phyloP scores from a whole-genome alignment of 1,140 invertebrate species.

The Coptotermes formosanus region DNA sequence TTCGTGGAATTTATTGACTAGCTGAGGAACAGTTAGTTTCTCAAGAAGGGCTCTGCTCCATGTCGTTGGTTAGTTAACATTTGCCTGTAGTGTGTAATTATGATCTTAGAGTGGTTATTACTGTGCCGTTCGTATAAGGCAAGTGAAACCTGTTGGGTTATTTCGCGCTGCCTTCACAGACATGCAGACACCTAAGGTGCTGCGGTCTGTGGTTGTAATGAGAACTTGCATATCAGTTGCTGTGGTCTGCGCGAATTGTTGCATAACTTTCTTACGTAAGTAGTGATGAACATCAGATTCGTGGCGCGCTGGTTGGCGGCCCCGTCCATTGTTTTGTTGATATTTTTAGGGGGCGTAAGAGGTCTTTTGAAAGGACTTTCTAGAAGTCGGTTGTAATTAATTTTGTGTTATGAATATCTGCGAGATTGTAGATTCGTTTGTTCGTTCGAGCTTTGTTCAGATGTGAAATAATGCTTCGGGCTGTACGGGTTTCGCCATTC shows the following conservation, averaged over 20 bases:
- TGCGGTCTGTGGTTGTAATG: background rate
- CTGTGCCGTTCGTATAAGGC: too few species aligned
- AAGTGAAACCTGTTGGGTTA: too few species aligned
- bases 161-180: too few species aligned
- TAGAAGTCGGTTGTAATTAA: background rate
- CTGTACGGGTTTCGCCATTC: background rate
- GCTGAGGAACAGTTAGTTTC: too few species aligned
- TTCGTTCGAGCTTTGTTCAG: background rate
- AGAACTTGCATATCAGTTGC: conserved; percentile 1
- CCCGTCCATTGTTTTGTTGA: background rate
- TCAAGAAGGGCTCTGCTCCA: too few species aligned
- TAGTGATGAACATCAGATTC: background rate
- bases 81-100: too few species aligned
- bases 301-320: background rate
- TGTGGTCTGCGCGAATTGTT: background rate
- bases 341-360: background rate
- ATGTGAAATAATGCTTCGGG: background rate
- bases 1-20: too few species aligned
- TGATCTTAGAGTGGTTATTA: background rate
- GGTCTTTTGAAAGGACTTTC: background rate
- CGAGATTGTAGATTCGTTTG: background rate
- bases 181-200: background rate
- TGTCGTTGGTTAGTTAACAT: too few species aligned
- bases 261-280: background rate
- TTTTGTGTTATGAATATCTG: background rate